Base-by-base conservation (phyloP, 2,113 vertebrate species). In the Cyprinodon variegatus region DNA sequence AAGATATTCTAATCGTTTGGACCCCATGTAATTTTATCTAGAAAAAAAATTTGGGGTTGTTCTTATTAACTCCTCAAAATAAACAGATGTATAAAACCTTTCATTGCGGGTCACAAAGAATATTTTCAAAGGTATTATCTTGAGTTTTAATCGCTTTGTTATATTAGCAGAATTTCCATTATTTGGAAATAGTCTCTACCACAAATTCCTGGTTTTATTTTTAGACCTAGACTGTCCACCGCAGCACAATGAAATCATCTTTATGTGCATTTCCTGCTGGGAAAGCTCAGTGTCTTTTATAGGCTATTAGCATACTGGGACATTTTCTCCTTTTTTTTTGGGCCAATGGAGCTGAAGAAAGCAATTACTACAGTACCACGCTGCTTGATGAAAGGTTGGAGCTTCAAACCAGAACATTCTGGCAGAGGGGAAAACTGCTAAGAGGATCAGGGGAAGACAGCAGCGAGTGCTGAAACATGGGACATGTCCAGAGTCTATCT, bases 301-400 rank as follows among this genome's bases (percentile, higher is more conserved):
- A 83, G 83, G 62, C 86, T 89, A 81, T 87, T 88, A 89, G 66
- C 87, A 87, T 79, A 88, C 78, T 65, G 81, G 72, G 72, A 86
- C 75, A 77, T 91, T 90, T 88, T 79, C 17, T 10, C 50, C 29
- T 29, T 70, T 81, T 68, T 86, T 68, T 86, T 83, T 91, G 83
- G 85, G 85, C 83, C 83, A 82, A 71, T 86, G 82, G 76, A 90
- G 91, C 88, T 85, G 86, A 89, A 90, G 83, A 88, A 90, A 89
- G 86, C 88, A 90, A 92, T 92, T 89, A 92, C 76, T 57, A 86
- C 81, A 79, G 79, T 65, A 69, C 39, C 83, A 70, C 63, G 53
- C 79, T 62, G 83, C 86, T 89, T 66, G 62, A 82, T 86, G 67
- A 83, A 80, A 77, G 72, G 83, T 78, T 69, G 76, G 68, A 74